Base-by-base conservation (phyloP, 2,888 invertebrate species). In the Clitarchus hookeri region DNA sequence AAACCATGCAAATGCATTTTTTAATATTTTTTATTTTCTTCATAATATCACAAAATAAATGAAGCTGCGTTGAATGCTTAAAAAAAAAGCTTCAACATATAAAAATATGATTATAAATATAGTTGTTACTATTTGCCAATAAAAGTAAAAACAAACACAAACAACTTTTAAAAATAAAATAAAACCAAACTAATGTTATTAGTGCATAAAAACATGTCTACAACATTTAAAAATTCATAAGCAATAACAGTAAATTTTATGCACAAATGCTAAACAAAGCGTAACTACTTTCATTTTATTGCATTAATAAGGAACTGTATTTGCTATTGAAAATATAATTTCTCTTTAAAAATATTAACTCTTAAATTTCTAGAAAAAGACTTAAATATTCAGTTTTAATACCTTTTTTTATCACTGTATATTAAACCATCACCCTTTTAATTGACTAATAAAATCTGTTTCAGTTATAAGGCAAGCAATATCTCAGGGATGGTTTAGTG, bases 401-500 rank as follows among this genome's bases (percentile, higher is more conserved):
- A 19, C 19, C 65, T 65, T 65, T 19, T 65, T 65, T 12, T 16
- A 65, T 65, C 6, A 65, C 65, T 65, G 65, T 12, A 9, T 65
- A 65, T 65, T 65, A 9, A 19, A 23, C 65, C 65, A 65, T 65
- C 65, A 65, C 65, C 65, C 16, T 65, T 65, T 65, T 23, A 12
- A 19, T 13, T 65, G 23, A 16, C 23, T 65, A 65, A 65, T 65
- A 19, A 65, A 65, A 65, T n/a, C 6, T 48, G 48, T 48, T 16
- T 80, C 80, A 80, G 8, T 44, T 80, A 13, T 80, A 80, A 80
- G 80, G 80, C 80, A 80, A 80, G 44, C 26, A 80, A 80, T 80
- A 27, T 26, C 6, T 36, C 27, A 80, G 19, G 80, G 80, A 80
- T 26, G 80, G 80, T 80, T 80, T 26, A 80, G 80, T 80, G 80